Evolutionary conservation across 2,797 vertebrate species (phyloP).

Genomic region (Micrastur ruficollis): DNA sequence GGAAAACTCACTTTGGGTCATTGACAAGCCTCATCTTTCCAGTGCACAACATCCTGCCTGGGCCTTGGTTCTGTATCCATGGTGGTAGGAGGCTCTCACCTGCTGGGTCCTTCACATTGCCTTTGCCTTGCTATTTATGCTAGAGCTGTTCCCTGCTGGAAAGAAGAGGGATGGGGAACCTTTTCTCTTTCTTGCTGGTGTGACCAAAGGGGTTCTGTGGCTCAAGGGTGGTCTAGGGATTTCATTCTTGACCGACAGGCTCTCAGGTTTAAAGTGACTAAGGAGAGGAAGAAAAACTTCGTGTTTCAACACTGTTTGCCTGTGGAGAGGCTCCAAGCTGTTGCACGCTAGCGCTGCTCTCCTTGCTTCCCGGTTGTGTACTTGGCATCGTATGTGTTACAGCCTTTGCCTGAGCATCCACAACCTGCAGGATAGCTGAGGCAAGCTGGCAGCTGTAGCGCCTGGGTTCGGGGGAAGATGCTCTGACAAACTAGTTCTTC

Average conservation of each 20-base stretch:
- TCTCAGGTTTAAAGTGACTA: neutral
- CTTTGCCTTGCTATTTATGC: neutral
- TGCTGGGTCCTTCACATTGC: neutral
- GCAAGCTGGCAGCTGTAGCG: neutral
- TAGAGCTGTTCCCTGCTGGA: neutral
- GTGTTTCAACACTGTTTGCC: neutral
- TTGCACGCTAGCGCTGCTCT: neutral
- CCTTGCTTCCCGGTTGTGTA: neutral
- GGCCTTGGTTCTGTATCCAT: neutral
- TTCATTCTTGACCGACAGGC: neutral
- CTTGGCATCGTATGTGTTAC: accelerated
- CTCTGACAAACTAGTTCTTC: neutral
- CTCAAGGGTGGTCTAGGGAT: neutral
- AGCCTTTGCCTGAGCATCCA: neutral
- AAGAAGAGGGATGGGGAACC: neutral
- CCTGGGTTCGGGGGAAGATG: neutral
- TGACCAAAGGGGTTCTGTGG: neutral
- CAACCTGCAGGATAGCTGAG: neutral
- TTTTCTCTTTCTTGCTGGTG: neutral
- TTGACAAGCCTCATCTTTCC: neutral
- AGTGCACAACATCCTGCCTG: neutral
- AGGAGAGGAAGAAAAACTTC: neutral
- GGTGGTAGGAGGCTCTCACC: neutral
- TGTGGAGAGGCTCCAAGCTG: neutral
- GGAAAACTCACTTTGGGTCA: neutral